A percentile compares a stretch with the other conserved stretches of the same genome.
These are phyloP conservation scores for Lycodopsis pacificus DNA, from an alignment of 2,797 vertebrate genomes.

Conservation along the genomic window DNA sequence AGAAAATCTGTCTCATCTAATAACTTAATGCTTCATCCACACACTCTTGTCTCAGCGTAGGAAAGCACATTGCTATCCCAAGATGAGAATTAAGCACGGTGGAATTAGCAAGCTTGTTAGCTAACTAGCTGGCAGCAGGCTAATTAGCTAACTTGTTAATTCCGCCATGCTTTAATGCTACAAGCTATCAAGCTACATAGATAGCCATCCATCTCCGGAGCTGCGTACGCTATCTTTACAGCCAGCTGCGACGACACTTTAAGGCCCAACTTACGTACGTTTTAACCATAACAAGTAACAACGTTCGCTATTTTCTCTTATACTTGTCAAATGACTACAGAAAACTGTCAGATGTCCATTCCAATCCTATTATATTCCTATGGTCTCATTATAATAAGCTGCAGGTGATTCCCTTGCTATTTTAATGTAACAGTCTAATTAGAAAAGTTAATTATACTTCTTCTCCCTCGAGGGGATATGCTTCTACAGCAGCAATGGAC, in stretches of 20 bases:
- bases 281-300: neutral
- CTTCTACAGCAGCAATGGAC: constrained; percentile 10
- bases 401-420: constrained; percentile 55
- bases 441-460: constrained; percentile 66
- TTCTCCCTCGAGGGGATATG: constrained; percentile 45
- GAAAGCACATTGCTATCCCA: neutral
- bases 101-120: neutral
- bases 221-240: neutral
- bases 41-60: neutral
- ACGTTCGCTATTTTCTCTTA: neutral
- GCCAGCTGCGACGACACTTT: neutral
- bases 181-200: neutral
- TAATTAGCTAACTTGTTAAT: neutral
- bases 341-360: neutral
- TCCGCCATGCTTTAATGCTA: too few species aligned
- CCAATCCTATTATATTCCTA: neutral
- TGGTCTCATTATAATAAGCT: constrained; percentile 53
- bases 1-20: neutral
- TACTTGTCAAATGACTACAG: neutral
- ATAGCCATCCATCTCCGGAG: neutral
- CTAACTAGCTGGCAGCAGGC: neutral
- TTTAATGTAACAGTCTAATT: constrained; percentile 67
- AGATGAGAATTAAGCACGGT: neutral
- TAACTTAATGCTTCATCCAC: neutral
- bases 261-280: neutral